Conservation (phyloP, 2,113 vertebrate genomes). For the Saccopteryx leptura region DNA sequence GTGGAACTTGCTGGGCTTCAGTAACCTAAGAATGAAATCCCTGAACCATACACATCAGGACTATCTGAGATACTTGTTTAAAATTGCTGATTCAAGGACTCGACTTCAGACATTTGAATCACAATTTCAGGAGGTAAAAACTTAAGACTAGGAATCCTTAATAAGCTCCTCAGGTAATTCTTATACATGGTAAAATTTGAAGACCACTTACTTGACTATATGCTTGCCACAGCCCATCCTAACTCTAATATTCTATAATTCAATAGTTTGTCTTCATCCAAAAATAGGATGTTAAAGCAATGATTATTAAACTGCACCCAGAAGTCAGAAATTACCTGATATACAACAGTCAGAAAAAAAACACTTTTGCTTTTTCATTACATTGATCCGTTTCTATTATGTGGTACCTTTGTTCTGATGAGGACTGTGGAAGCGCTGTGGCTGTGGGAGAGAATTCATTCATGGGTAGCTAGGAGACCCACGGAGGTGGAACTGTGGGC, state of each 20-base stretch:
- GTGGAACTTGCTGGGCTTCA: not conserved
- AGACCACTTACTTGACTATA: not conserved
- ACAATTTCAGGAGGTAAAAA: conserved; percentile 50
- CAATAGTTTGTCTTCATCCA: not conserved
- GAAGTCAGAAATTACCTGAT: conserved; percentile 8
- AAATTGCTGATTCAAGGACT: not conserved
- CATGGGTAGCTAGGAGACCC: not conserved
- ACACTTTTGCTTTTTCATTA: not conserved
- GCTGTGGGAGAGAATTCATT: not conserved
- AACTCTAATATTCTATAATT: not conserved
- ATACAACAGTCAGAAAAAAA: conserved; percentile 15
- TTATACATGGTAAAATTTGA: not conserved
- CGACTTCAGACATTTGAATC: not conserved
- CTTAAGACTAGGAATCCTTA: not conserved
- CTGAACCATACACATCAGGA: not conserved
- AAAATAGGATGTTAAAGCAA: not conserved
- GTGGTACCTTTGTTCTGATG: not conserved
- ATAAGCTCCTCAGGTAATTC: not conserved
- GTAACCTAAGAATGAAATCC: not conserved
- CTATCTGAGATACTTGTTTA: not conserved
- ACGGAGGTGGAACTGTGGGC: not conserved
- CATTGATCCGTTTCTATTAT: not conserved
- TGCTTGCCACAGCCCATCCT: not conserved
- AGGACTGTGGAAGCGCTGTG: not conserved
- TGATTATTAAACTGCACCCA: not conserved